Conservation (phyloP, 2,113 vertebrate genomes). For the Progne subis region DNA sequence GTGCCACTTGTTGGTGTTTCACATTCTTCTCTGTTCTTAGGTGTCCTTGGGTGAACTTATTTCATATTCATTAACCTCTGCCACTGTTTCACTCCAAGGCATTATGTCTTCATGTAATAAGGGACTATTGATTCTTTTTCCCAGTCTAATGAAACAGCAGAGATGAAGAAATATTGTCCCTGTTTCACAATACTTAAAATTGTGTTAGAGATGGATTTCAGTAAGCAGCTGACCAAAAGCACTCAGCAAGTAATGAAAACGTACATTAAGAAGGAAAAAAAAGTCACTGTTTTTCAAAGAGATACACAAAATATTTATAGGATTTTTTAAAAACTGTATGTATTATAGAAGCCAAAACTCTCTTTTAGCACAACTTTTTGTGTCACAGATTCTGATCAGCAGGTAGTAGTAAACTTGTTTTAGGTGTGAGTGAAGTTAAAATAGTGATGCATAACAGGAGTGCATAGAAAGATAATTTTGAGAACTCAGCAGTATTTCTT, state of each 20-base stretch:
- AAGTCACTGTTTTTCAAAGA: not conserved
- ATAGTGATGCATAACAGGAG: rapidly evolving
- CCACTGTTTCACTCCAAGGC: not conserved
- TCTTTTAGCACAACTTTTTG: not conserved
- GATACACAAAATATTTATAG: not conserved
- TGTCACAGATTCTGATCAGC: not conserved
- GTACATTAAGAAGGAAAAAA: not conserved
- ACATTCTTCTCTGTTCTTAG: not conserved
- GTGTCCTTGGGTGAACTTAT: not conserved
- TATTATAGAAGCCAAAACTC: not conserved
- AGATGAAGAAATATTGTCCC: not conserved
- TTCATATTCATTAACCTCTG: not conserved
- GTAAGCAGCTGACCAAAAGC: not conserved
- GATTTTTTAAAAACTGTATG: not conserved
- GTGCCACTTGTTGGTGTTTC: not conserved
- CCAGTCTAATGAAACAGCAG: not conserved
- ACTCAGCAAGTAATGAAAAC: not conserved
- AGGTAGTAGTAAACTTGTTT: not conserved
- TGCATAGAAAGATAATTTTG: not conserved
- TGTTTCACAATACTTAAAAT: not conserved
- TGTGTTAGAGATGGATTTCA: not conserved
- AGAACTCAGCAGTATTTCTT: not conserved
- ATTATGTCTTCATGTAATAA: not conserved
- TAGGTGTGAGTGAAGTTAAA: not conserved
- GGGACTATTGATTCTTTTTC: constrained; percentile 4